Percentiles rank a stretch among this genome's conserved stretches.
phyloP scores from a whole-genome alignment of 1,140 invertebrate genomes.

The Diachasmimorpha longicaudata region DNA sequence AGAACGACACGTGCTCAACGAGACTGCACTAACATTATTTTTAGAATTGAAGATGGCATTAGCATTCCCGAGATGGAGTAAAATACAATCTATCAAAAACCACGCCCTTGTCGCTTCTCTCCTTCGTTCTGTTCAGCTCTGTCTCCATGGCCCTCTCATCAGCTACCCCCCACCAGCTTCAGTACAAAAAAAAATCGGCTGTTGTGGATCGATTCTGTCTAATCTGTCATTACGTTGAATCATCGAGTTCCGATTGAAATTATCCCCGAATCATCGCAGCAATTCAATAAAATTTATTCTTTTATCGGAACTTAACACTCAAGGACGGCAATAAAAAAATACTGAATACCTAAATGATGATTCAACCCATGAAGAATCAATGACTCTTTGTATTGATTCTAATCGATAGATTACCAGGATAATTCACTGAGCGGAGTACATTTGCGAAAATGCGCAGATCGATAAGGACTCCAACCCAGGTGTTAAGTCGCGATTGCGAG shows the following conservation, averaged over 20 bases:
- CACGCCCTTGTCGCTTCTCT: slow-evolving; percentile 47
- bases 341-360: background rate
- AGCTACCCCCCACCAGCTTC: background rate
- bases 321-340: background rate
- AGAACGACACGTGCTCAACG: background rate
- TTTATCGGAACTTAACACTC: background rate
- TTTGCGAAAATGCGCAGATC: background rate
- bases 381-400: background rate
- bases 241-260: background rate
- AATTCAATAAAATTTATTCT: background rate
- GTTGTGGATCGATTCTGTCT: background rate
- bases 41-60: background rate
- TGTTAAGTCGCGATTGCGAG: background rate
- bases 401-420: background rate
- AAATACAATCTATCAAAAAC: slow-evolving; percentile 50
- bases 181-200: background rate
- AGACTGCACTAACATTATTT: background rate
- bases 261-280: background rate
- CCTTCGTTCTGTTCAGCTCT: background rate
- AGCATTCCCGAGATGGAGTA: background rate
- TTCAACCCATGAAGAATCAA: background rate
- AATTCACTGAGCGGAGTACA: background rate
- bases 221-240: background rate
- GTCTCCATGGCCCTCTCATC: slow-evolving; percentile 10
- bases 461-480: background rate